Evolutionary conservation across 2,888 invertebrate species (phyloP).

Genomic region (Pogonocherus hispidulus): DNA sequence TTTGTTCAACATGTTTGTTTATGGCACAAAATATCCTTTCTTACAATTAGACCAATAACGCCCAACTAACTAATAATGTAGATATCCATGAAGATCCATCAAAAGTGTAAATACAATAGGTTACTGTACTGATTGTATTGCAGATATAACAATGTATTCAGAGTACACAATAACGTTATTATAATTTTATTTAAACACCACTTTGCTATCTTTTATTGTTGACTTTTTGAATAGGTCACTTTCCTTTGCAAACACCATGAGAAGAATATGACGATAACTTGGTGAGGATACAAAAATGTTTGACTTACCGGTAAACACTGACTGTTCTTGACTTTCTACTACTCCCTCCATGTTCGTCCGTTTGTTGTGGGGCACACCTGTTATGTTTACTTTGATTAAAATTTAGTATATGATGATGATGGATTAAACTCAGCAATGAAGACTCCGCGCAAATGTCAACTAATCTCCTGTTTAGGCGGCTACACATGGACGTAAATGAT

Average conservation of each 20-base stretch:
- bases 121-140: neutral
- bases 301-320: slow-evolving; percentile 2
- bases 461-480: too few species aligned
- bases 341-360: slow-evolving; percentile 18
- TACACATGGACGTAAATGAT: too few species aligned
- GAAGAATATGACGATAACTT: neutral
- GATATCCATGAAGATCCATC: neutral
- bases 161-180: too few species aligned
- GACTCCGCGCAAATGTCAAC: too few species aligned
- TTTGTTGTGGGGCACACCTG: slow-evolving; percentile 8
- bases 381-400: neutral
- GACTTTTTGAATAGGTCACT: neutral
- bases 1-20: too few species aligned
- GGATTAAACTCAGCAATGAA: too few species aligned
- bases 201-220: too few species aligned
- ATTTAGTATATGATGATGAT: too few species aligned
- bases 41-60: too few species aligned
- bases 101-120: neutral
- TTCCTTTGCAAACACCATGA: neutral
- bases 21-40: too few species aligned
- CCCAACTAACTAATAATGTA: neutral
- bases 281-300: neutral
- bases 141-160: too few species aligned
- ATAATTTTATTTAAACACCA: too few species aligned
- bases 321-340: slow-evolving; percentile 26